A percentile compares a stretch with the other conserved stretches of the same genome.
These are phyloP conservation scores for Hypsopygia costalis DNA, from an alignment of 2,888 invertebrate genomes.

Conservation along the genomic window DNA sequence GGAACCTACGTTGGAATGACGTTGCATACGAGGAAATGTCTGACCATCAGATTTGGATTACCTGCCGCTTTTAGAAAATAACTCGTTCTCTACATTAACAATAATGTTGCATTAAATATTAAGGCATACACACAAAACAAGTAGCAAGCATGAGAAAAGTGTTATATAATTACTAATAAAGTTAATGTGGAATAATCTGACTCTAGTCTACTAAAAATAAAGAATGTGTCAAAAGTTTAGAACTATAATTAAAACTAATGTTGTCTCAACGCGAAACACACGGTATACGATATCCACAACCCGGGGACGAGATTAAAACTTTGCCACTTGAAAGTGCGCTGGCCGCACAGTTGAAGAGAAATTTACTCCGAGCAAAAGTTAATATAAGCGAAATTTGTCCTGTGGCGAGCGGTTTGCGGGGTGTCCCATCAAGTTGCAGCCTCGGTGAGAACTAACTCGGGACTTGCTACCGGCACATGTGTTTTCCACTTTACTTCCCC, in stretches of 20 bases:
- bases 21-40: conserved; percentile 32
- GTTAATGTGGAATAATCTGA: no score
- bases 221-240: conserved; percentile 20
- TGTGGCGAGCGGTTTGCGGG: conserved; percentile 59
- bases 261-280: conserved; percentile 27
- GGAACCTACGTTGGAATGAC: conserved; percentile 36
- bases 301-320: conserved; percentile 68
- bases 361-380: conserved; percentile 73
- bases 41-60: neutral
- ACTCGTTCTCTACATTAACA: no score
- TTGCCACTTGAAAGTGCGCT: conserved; percentile 69
- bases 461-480: conserved; percentile 42
- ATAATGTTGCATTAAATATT: neutral
- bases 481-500: conserved; percentile 33
- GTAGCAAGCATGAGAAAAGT: no score
- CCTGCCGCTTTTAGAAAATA: no score
- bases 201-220: no score
- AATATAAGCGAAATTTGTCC: conserved; percentile 76
- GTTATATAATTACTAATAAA: no score
- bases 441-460: conserved; percentile 42
- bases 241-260: conserved; percentile 31
- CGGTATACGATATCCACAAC: conserved; percentile 33
- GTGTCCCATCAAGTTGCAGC: conserved; percentile 45
- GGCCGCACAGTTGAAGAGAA: conserved; percentile 65
- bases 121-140: no score